These are phyloP conservation scores for Leptogaster cylindrica DNA, from an alignment of 2,888 invertebrate genomes.

Conservation along the genomic window DNA sequence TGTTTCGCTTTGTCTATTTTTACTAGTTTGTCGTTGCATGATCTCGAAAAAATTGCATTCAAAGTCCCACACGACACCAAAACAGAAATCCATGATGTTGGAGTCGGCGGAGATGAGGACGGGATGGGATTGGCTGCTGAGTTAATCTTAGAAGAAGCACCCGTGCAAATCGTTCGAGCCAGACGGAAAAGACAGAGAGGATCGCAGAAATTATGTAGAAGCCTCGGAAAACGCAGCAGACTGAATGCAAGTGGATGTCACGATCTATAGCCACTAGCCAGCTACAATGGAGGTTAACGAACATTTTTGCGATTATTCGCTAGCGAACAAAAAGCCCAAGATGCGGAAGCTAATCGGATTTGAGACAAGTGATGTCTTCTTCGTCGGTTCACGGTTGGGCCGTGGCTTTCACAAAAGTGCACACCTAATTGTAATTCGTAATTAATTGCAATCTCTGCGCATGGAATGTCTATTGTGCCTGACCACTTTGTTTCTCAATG, in stretches of 20 bases:
- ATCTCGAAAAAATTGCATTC: too few relatives aligned
- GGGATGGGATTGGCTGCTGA: background rate
- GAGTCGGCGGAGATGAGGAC: background rate
- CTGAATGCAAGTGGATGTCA: conserved; percentile 10
- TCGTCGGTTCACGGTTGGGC: too few relatives aligned
- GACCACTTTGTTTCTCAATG: too few relatives aligned
- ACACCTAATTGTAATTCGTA: too few relatives aligned
- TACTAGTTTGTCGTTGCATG: too few relatives aligned
- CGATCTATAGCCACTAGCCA: conserved; percentile 24
- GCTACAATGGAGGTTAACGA: conserved; percentile 30
- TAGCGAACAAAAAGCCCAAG: too few relatives aligned
- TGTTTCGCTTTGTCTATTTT: too few relatives aligned
- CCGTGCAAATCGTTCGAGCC: background rate
- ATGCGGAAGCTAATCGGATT: too few relatives aligned
- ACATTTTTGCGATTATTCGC: conserved; percentile 29
- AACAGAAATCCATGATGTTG: background rate
- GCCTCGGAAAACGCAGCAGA: conserved; percentile 3
- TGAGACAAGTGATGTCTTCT: too few relatives aligned
- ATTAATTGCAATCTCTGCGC: too few relatives aligned
- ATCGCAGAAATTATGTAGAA: conserved; percentile 11
- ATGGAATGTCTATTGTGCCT: too few relatives aligned
- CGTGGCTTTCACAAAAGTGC: too few relatives aligned
- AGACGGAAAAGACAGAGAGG: background rate
- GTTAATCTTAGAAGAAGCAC: background rate
- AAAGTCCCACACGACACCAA: conserved; percentile 7